Evolutionary conservation across 1,140 invertebrate genomes (phyloP).

Genomic region (Apis laboriosa): DNA sequence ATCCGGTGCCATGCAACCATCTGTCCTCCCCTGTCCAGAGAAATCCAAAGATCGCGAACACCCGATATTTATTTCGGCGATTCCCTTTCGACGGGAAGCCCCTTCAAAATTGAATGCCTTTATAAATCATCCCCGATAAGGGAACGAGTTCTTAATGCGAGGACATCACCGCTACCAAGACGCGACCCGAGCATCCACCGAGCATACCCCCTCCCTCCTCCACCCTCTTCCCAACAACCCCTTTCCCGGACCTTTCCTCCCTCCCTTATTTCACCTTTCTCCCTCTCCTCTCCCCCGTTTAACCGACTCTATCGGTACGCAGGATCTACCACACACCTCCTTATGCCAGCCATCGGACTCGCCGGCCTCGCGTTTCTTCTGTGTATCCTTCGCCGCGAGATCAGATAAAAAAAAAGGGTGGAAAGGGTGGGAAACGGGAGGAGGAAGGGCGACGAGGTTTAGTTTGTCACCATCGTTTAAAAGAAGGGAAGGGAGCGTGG

Average conservation of each 20-base stretch:
- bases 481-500: constrained; percentile 18
- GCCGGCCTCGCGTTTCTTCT: constrained; percentile 60
- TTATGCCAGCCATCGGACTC: background rate
- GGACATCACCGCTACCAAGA: constrained; percentile 66
- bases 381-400: constrained; percentile 62
- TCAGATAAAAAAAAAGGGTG: constrained; percentile 59
- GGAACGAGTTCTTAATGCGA: constrained; percentile 69
- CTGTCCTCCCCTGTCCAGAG: constrained; percentile 47
- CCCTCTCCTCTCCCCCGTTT: background rate
- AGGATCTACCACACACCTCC: constrained; percentile 61
- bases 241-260: constrained; percentile 52
- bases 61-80: constrained; percentile 65
- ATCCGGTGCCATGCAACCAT: constrained; percentile 54
- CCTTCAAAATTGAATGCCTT: constrained; percentile 64
- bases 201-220: constrained; percentile 2
- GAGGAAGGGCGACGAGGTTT: constrained; percentile 54
- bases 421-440: constrained; percentile 42
- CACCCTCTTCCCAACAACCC: constrained; percentile 56
- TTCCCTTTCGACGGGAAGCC: constrained; percentile 63
- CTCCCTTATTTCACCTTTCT: constrained; percentile 9
- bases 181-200: constrained; percentile 31
- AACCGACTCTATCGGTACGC: constrained; percentile 43
- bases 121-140: constrained; percentile 68
- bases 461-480: constrained; percentile 67
- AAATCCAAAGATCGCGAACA: constrained; percentile 33